These are phyloP conservation scores for Mesitornis unicolor DNA, from an alignment of 2,113 vertebrate species.

Conservation along the genomic window DNA sequence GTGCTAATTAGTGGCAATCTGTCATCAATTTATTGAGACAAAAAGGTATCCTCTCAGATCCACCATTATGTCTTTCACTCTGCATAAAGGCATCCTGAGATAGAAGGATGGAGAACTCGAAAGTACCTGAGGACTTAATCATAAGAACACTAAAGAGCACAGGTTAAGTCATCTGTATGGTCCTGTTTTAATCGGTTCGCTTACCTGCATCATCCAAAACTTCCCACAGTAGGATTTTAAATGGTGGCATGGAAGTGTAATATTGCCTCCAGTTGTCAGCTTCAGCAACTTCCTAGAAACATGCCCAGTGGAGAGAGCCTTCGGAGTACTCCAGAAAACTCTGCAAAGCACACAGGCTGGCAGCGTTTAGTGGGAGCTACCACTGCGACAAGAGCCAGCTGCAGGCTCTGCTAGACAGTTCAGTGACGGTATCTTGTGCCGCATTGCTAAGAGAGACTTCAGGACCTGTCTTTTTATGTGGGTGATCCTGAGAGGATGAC, in stretches of 20 bases:
- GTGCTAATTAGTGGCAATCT: neutral
- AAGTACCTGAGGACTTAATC: neutral
- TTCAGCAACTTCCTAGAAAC: neutral
- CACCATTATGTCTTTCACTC: neutral
- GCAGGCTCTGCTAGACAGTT: neutral
- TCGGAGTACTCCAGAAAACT: neutral
- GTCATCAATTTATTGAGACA: neutral
- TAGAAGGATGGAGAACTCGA: neutral
- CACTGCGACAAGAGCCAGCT: neutral
- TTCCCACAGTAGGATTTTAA: neutral
- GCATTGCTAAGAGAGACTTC: neutral
- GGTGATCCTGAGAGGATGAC: neutral
- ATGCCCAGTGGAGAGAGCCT: neutral
- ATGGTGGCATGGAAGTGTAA: neutral
- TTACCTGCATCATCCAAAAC: neutral
- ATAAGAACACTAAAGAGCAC: neutral
- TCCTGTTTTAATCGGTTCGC: neutral
- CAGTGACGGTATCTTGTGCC: neutral
- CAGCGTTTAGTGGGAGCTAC: neutral
- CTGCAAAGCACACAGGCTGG: neutral
- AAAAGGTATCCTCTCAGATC: neutral
- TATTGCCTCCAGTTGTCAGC: neutral
- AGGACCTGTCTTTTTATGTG: neutral
- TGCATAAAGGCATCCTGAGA: neutral
- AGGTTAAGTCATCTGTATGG: neutral